These are phyloP conservation scores for Parelbella ahira DNA, from an alignment of 2,888 invertebrate species.

Conservation along the genomic window DNA sequence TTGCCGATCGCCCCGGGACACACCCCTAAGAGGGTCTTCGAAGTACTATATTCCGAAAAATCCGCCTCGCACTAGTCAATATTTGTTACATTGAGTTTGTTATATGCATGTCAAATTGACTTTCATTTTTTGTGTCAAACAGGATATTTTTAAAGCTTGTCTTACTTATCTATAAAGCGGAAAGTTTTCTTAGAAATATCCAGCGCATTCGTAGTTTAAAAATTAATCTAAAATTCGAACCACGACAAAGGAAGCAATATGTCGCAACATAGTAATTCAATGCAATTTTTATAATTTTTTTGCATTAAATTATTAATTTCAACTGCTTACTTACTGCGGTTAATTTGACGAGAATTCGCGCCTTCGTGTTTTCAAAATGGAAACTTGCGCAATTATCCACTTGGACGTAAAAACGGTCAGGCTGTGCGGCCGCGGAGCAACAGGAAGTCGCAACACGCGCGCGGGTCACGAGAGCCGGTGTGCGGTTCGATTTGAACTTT, in stretches of 20 bases:
- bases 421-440: background rate
- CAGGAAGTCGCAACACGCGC: too few species aligned
- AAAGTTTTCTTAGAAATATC: too few species aligned
- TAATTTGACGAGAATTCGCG: conserved; percentile 1
- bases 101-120: background rate
- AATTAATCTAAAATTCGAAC: too few species aligned
- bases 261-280: too few species aligned
- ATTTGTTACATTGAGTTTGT: background rate
- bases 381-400: conserved; percentile 15
- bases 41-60: background rate
- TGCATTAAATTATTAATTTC: too few species aligned
- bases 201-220: too few species aligned
- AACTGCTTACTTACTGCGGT: too few species aligned
- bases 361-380: conserved; percentile 8
- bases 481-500: conserved; percentile 4
- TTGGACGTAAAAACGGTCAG: conserved; percentile 11
- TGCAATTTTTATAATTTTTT: too few species aligned
- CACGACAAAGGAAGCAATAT: too few species aligned
- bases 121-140: too few species aligned
- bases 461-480: conserved; percentile 2
- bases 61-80: background rate
- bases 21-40: background rate
- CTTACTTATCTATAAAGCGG: too few species aligned
- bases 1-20: conserved; percentile 10
- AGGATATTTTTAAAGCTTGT: too few species aligned